Percentiles rank a stretch among this genome's conserved stretches.
These are phyloP conservation scores for Actinia tenebrosa DNA, from an alignment of 64 coral and sea anemone species.

Conservation along the genomic window DNA sequence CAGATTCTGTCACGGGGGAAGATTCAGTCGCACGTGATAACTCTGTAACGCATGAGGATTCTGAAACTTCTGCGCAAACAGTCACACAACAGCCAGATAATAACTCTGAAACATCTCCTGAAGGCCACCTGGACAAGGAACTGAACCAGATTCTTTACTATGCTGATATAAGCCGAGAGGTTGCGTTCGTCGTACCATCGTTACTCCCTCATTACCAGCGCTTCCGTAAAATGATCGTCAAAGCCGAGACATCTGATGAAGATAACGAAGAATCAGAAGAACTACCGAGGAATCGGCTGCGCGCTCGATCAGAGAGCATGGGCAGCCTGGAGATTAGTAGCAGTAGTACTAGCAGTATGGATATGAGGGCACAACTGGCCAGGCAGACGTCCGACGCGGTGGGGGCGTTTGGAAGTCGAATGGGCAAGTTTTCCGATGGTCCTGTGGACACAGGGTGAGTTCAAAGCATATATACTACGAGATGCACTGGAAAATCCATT, in stretches of 20 bases:
- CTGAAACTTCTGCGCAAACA: background rate
- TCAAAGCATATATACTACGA: background rate
- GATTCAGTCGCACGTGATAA: background rate
- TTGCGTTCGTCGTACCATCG: constrained; percentile 85
- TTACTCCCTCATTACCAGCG: constrained; percentile 69
- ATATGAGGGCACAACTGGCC: constrained; percentile 17
- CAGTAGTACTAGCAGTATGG: constrained; percentile 52
- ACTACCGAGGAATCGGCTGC: constrained; percentile 6
- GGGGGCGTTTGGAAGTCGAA: constrained; percentile 14
- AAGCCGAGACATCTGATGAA: constrained; percentile 38
- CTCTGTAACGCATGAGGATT: background rate
- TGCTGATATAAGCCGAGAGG: constrained; percentile 77
- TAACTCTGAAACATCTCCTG: background rate
- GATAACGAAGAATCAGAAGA: constrained; percentile 30
- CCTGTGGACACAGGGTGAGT: constrained; percentile 4
- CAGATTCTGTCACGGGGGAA: background rate
- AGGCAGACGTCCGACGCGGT: constrained; percentile 38
- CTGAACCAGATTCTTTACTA: constrained; percentile 90
- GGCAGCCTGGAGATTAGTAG: constrained; percentile 53
- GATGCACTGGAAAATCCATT: too few species aligned
- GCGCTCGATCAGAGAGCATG: constrained; percentile 70
- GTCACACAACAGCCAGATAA: background rate
- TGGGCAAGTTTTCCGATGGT: background rate
- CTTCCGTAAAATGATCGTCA: constrained; percentile 41
- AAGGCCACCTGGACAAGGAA: constrained; percentile 8